Conservation (phyloP, 2,888 invertebrate genomes). For the Noctua fimbriata region DNA sequence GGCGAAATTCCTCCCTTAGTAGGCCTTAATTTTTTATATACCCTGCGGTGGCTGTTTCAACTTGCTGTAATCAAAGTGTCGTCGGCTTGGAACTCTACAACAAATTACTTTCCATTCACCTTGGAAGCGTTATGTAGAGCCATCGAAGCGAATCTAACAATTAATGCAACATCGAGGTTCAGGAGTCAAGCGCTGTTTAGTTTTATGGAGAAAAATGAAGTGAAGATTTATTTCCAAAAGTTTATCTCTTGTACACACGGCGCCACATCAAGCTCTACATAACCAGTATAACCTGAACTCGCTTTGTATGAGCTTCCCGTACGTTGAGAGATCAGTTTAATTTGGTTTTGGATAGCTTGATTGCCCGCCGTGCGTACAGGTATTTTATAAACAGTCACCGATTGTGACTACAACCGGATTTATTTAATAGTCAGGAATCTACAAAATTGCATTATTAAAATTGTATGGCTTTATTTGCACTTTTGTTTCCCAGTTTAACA, state of each 20-base stretch:
- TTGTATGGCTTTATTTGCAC: neutral
- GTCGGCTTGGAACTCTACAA: conserved; percentile 50
- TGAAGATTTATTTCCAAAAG: neutral
- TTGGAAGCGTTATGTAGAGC: conserved; percentile 80
- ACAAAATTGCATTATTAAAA: neutral
- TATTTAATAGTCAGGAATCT: neutral
- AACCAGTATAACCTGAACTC: too few relatives aligned
- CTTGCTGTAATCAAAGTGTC: conserved; percentile 56
- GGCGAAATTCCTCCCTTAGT: neutral
- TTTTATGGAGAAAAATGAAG: neutral
- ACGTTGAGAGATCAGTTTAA: too few relatives aligned
- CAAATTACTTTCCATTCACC: conserved; percentile 79
- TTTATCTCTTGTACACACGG: neutral
- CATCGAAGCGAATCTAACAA: conserved; percentile 65
- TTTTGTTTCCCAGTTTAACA: neutral
- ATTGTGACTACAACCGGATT: neutral
- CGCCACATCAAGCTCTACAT: too few relatives aligned
- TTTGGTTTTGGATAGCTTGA: too few relatives aligned
- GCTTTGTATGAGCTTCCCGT: too few relatives aligned
- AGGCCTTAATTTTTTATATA: neutral
- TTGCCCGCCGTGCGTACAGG: neutral
- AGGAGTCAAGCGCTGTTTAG: conserved; percentile 46
- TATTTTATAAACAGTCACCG: neutral
- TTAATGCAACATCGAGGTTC: conserved; percentile 52
- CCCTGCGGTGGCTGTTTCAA: neutral